A percentile compares a stretch with the other conserved stretches of the same genome.
phyloP scores from a whole-genome alignment of 2,888 invertebrate species.

The Anorthoa munda region DNA sequence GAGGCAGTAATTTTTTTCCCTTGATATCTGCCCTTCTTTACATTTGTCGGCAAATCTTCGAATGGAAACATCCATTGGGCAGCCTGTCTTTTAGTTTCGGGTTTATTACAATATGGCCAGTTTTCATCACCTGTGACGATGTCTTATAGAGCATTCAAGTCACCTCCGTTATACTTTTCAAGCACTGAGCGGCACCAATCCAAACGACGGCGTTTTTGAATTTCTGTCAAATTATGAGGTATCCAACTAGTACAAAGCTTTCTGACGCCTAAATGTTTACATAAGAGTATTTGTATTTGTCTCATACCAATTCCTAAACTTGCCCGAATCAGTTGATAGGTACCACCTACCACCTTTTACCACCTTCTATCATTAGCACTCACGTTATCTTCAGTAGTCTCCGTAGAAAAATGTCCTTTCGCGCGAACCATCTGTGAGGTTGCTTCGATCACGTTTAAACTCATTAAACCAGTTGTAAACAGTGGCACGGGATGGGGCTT shows the following conservation, averaged over 20 bases:
- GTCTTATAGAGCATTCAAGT: conserved; percentile 2
- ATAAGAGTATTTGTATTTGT: neutral
- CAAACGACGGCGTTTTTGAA: neutral
- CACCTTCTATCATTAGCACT: neutral
- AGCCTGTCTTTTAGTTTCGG: too few relatives aligned
- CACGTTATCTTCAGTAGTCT: neutral
- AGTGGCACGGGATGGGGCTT: too few relatives aligned
- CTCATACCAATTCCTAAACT: neutral
- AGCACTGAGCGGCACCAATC: neutral
- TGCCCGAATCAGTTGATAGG: neutral
- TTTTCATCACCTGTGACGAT: too few relatives aligned
- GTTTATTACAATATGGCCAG: too few relatives aligned
- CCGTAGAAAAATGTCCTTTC: too few relatives aligned
- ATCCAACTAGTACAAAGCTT: neutral
- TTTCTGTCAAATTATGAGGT: neutral
- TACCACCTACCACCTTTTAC: neutral
- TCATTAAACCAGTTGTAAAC: too few relatives aligned
- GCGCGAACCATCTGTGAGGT: too few relatives aligned
- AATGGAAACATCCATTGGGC: too few relatives aligned
- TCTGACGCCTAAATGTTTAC: neutral
- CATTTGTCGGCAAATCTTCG: too few relatives aligned
- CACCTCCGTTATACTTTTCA: neutral
- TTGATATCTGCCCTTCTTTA: too few relatives aligned
- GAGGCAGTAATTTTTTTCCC: too few relatives aligned
- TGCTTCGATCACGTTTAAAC: too few relatives aligned